Base-by-base conservation (phyloP, 92 coral and sea anemone genomes). In the Porites evermanni region DNA sequence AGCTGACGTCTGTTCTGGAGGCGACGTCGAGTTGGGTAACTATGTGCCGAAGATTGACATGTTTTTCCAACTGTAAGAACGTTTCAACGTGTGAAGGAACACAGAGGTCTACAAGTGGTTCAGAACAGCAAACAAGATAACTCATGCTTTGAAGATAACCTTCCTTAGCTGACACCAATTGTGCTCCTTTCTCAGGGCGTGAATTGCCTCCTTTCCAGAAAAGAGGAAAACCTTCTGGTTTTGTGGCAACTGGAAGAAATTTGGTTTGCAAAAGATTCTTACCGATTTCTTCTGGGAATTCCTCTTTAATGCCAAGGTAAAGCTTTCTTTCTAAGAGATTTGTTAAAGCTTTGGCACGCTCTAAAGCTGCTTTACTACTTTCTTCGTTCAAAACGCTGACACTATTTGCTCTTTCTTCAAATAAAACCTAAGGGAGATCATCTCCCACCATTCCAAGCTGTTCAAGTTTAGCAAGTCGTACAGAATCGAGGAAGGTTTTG, bases 371-470 rank as follows among this genome's bases (percentile, higher is more conserved):
- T 17, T 68, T 65, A 26, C 60, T n/a, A 66, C n/a, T 64, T 20
- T 18, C 19, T 8, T 2, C 7, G 8, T 56, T 53, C 50, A 85
- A 67, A 7, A 5, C 12, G 8, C 64, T 79, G 23, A 96, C 88
- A 47, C 94, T 92, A 53, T 72, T 70, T 6, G 98, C 94, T 29
- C 98, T 86, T 50, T 89, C 98, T 19, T 78, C 74, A 0, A 96
- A 67, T 50, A 88, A 92, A 16, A 82, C 26, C 98, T 95, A 96
- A 20, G 84, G 82, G 38, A 86, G 91, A 12, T 87, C 90, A 82
- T 94, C 91, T 53, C 76, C 71, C 8, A 77, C 81, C 98, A 96
- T 96, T 7, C 98, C 98, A 50, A 96, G 88, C 54, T 86, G 67
- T 23, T 74, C 85, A 52, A 95, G 90, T 26, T 73, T 93, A 67